Evolutionary conservation across 1,140 invertebrate species (phyloP).

Genomic region (Linepithema humile): DNA sequence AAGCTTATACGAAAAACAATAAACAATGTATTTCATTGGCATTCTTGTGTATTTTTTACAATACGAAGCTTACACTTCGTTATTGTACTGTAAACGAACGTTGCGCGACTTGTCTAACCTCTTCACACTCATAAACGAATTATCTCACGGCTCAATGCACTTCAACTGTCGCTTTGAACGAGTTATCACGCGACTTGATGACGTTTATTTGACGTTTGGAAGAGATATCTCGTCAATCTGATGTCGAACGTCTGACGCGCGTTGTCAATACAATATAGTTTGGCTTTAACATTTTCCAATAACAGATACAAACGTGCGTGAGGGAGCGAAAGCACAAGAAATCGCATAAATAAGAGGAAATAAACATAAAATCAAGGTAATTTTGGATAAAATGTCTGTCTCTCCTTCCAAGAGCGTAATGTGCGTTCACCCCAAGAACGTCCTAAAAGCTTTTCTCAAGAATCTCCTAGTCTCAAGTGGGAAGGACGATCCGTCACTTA

Average conservation of each 20-base stretch:
- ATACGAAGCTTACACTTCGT: background rate
- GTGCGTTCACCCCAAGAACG: background rate
- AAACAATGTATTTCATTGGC: background rate
- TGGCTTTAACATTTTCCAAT: constrained; percentile 51
- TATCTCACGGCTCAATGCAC: constrained; percentile 26
- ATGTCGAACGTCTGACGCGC: constrained; percentile 7
- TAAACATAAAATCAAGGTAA: background rate
- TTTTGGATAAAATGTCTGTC: constrained; percentile 34
- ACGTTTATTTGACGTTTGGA: constrained; percentile 47
- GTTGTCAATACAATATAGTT: constrained; percentile 50
- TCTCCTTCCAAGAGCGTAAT: background rate
- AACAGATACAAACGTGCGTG: background rate
- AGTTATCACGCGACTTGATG: constrained; percentile 33
- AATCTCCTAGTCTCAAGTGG: background rate
- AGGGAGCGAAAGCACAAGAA: background rate
- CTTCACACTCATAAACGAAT: constrained; percentile 28
- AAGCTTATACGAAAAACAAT: too few relatives aligned
- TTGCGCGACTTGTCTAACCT: background rate
- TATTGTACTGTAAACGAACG: background rate
- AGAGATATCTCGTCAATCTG: constrained; percentile 34
- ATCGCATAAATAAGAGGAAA: background rate
- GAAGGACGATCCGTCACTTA: constrained; percentile 34
- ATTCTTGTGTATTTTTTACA: background rate
- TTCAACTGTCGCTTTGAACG: constrained; percentile 30
- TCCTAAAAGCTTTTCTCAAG: constrained; percentile 36